Conservation (phyloP, 2,888 invertebrate genomes). For the Pristionchus entomophagus region DNA sequence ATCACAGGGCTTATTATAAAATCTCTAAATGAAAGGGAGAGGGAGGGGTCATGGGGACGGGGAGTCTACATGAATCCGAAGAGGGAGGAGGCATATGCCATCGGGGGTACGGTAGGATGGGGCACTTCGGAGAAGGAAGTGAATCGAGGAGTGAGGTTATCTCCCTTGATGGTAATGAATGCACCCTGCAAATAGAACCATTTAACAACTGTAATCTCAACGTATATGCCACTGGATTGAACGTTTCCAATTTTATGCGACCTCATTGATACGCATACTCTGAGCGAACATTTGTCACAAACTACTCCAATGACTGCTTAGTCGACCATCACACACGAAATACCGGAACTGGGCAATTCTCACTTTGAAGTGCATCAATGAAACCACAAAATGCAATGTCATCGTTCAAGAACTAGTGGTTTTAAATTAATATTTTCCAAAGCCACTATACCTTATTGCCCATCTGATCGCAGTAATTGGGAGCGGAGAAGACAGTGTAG, state of each 20-base stretch:
- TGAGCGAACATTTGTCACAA: no score
- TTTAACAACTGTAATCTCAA: no score
- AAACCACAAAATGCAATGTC: no score
- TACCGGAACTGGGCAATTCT: no score
- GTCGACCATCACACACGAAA: no score
- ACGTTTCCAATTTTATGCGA: no score
- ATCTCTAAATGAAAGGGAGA: background rate
- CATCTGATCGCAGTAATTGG: constrained; percentile 95
- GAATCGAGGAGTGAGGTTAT: constrained; percentile 83
- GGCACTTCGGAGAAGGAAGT: constrained; percentile 93
- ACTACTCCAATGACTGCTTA: no score
- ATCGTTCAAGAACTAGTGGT: no score
- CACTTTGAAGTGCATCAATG: no score
- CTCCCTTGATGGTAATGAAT: constrained; percentile 92
- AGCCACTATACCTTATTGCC: constrained; percentile 89
- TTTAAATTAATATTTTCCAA: no score
- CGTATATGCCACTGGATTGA: no score
- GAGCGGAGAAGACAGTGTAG: constrained; percentile 97
- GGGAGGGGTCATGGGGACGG: background rate
- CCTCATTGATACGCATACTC: no score
- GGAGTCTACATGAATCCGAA: constrained; percentile 62
- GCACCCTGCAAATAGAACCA: constrained; percentile 82
- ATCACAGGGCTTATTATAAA: constrained; percentile 9
- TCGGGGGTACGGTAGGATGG: constrained; percentile 72
- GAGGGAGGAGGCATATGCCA: constrained; percentile 70